These are phyloP conservation scores for Eulimnadia texana DNA, from an alignment of 1,140 invertebrate genomes.

Conservation along the genomic window DNA sequence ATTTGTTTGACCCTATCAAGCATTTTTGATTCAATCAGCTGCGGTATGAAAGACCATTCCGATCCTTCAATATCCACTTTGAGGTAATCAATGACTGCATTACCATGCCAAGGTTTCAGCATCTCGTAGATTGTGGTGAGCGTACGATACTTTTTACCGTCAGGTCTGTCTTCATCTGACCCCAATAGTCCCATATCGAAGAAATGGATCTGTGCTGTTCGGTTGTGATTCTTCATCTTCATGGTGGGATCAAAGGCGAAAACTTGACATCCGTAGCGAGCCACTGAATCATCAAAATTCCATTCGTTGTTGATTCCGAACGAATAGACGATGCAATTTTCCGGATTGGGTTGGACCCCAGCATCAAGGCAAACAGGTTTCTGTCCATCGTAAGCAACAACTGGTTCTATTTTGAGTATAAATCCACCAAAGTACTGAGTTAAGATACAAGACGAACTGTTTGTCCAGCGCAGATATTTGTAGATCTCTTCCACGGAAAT, in stretches of 20 bases:
- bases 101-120: background rate
- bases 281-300: conserved; percentile 22
- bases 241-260: conserved; percentile 23
- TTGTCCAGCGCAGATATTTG: conserved; percentile 1
- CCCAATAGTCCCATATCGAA: background rate
- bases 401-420: background rate
- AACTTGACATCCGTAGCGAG: conserved; percentile 21
- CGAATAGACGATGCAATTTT: conserved; percentile 21
- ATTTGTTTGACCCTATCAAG: background rate
- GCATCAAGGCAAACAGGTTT: conserved; percentile 21
- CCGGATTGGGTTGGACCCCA: conserved; percentile 13
- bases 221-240: conserved; percentile 3
- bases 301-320: conserved; percentile 23
- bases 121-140: background rate
- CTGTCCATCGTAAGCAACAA: conserved; percentile 17
- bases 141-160: background rate
- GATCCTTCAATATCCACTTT: background rate
- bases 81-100: background rate
- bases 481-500: background rate
- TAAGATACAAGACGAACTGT: conserved; percentile 5
- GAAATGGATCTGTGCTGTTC: conserved; percentile 3
- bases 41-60: background rate
- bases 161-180: background rate
- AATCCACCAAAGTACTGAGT: conserved; percentile 12
- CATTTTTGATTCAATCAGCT: background rate